Evolutionary conservation across 2,113 vertebrate species (phyloP).

Genomic region (Fregetta grallaria): DNA sequence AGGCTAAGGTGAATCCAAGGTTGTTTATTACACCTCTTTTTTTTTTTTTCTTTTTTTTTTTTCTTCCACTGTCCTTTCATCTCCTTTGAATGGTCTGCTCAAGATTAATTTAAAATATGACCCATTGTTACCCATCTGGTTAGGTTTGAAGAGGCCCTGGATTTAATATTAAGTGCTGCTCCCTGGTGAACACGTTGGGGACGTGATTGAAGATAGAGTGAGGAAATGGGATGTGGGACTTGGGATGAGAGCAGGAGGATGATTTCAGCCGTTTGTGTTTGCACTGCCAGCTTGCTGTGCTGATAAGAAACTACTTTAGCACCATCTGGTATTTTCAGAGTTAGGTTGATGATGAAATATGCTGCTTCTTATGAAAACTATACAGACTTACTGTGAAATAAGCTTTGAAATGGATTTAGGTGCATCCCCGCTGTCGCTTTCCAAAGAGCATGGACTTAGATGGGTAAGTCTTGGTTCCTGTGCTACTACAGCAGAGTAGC

Average conservation of each 20-base stretch:
- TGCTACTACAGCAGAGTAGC: not conserved
- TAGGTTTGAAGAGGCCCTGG: not conserved
- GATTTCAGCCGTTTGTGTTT: not conserved
- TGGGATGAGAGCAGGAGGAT: not conserved
- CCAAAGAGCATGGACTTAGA: not conserved
- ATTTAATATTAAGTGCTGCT: not conserved
- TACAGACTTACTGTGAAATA: not conserved
- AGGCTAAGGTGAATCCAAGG: not conserved
- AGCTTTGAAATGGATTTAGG: not conserved
- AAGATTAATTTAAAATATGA: not conserved
- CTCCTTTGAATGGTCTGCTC: not conserved
- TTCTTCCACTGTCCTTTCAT: not conserved
- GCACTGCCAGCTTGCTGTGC: not conserved
- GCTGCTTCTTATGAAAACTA: not conserved
- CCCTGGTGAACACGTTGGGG: not conserved
- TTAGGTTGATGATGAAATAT: not conserved
- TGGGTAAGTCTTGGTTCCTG: not conserved
- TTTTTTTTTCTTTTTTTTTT: not conserved
- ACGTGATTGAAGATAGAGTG: not conserved
- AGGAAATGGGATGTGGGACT: not conserved
- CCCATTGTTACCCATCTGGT: not conserved
- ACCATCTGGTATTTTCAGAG: not conserved
- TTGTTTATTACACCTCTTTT: not conserved
- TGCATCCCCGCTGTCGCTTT: not conserved
- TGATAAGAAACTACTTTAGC: not conserved